Evolutionary conservation across 2,888 invertebrate species (phyloP).

Genomic region (Philhelius pedissequus): DNA sequence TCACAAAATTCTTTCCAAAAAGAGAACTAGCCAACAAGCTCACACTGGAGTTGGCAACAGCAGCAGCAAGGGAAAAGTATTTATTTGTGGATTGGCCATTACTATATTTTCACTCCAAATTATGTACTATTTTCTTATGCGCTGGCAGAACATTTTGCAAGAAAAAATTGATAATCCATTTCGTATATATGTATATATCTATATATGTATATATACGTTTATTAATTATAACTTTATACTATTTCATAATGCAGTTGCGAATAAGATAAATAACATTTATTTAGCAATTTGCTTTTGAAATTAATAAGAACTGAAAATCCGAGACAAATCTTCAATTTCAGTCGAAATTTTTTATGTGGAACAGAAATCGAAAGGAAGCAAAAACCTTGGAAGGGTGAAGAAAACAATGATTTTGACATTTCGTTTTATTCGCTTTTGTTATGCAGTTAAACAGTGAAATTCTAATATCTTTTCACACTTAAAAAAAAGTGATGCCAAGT

Average conservation of each 20-base stretch:
- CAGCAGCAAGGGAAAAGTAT: conserved; percentile 62
- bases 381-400: conserved; percentile 63
- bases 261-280: not conserved
- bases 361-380: conserved; percentile 60
- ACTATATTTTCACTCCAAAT: conserved; percentile 63
- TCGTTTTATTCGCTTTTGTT: conserved; percentile 54
- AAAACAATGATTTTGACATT: conserved; percentile 65
- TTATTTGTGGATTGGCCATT: conserved; percentile 68
- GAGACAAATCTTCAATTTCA: conserved; percentile 33
- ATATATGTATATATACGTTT: too few species aligned
- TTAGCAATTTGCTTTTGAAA: not conserved
- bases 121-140: conserved; percentile 59
- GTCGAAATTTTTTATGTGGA: conserved; percentile 50
- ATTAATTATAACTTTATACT: not conserved
- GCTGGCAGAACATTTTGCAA: conserved; percentile 59
- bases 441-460: not conserved
- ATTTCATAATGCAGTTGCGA: not conserved
- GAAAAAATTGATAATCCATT: not conserved
- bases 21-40: conserved; percentile 26
- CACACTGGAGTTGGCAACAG: conserved; percentile 61
- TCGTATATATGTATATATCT: not conserved
- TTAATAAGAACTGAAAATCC: conserved; percentile 18
- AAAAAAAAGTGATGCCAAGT: conserved; percentile 7
- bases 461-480: not conserved
- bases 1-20: conserved; percentile 55